Evolutionary conservation across 2,113 vertebrate genomes (phyloP).

Genomic region (Corythornis madagascariensis): DNA sequence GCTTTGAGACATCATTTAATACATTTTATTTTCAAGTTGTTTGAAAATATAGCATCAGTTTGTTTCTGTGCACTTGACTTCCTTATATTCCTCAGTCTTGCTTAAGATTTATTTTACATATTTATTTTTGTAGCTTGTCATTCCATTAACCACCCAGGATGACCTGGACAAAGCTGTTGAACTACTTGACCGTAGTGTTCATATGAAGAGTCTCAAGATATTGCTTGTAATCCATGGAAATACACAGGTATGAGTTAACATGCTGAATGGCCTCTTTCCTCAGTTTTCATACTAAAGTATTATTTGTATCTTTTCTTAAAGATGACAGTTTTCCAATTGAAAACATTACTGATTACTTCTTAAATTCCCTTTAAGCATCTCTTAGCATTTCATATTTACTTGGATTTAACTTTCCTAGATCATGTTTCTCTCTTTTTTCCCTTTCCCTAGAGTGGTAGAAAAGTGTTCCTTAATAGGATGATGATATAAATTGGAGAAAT

Average conservation of each 20-base stretch:
- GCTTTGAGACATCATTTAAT: background rate
- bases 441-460: background rate
- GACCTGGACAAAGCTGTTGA: slow-evolving; percentile 97
- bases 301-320: background rate
- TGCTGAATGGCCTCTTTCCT: background rate
- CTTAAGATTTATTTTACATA: background rate
- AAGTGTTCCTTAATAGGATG: background rate
- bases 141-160: slow-evolving; percentile 94
- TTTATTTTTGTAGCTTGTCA: slow-evolving; percentile 85
- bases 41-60: background rate
- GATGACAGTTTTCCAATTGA: background rate
- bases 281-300: background rate
- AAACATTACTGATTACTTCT: background rate
- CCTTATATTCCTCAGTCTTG: background rate
- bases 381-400: background rate
- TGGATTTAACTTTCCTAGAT: background rate
- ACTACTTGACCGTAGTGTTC: slow-evolving; percentile 94
- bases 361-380: background rate
- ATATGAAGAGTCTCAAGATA: slow-evolving; percentile 99
- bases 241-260: slow-evolving; percentile 80
- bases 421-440: background rate
- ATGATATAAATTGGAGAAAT: background rate
- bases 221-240: slow-evolving; percentile 88
- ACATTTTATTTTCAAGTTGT: background rate
- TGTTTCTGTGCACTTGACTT: background rate